Evolutionary conservation across 64 coral and sea anemone species (phyloP).

Genomic region (Stichodactyla helianthus): DNA sequence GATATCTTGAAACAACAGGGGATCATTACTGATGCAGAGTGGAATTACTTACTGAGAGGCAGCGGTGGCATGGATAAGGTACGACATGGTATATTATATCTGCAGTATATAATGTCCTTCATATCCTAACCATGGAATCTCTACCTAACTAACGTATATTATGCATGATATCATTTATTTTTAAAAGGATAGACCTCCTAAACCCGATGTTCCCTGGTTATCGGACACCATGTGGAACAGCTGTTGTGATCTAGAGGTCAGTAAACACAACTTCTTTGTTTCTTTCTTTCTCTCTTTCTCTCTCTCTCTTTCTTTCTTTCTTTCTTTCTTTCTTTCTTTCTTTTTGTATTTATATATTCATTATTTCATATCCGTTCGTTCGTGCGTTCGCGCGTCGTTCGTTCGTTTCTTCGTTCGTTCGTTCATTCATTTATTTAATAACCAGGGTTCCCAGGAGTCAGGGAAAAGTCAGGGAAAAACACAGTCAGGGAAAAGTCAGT

Average conservation of each 20-base stretch:
- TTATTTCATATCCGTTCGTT: too few species aligned
- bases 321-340: too few species aligned
- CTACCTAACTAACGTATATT: too few species aligned
- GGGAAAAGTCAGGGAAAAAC: too few species aligned
- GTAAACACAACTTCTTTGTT: neutral
- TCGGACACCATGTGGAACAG: conserved; percentile 82
- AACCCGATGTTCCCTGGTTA: conserved; percentile 82
- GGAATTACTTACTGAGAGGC: conserved; percentile 97
- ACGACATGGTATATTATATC: neutral
- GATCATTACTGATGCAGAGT: conserved; percentile 74
- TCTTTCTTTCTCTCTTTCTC: neutral
- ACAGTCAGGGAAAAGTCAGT: too few species aligned
- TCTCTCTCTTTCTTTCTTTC: neutral
- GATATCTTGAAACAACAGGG: conserved; percentile 88
- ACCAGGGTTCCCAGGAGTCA: too few species aligned
- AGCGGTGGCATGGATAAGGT: conserved; percentile 88
- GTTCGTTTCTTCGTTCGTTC: too few species aligned
- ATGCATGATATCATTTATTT: neutral
- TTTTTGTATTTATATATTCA: too few species aligned
- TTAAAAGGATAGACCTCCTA: conserved; percentile 76
- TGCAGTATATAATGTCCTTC: neutral
- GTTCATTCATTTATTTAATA: too few species aligned
- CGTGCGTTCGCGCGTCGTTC: too few species aligned
- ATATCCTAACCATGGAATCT: too few species aligned
- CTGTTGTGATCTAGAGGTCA: conserved; percentile 91